Base-by-base conservation (phyloP, 2,797 vertebrate species). In the Ctenochaetus hawaiiensis region DNA sequence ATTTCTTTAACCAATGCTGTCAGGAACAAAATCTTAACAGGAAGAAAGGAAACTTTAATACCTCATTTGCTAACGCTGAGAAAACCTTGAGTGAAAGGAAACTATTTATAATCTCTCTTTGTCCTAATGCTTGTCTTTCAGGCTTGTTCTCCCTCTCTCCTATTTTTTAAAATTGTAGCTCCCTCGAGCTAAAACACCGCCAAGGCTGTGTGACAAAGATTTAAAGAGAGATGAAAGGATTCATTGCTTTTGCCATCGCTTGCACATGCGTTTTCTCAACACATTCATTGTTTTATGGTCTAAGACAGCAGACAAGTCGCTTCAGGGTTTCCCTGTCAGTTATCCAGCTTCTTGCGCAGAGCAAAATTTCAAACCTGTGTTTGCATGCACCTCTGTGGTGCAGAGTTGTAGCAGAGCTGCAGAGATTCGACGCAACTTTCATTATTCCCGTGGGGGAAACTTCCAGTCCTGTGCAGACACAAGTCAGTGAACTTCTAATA, bases 11-110 rank as follows among this genome's bases (percentile, higher is more conserved):
- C 81, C 76, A 39, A 20, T 45, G 68, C 85, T 83, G 84, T 88
- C 88, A 92, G 76, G 65, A 71, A 83, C 66, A 68, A 70, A 85
- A 83, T 84, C 83, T 82, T 62, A 70, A 64, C 59, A 82, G 74
- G 69, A 85, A 88, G 78, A 89, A 77, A 87, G 68, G 66, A 75
- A 80, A 77, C 70, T 77, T 77, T 80, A 83, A 87, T 74, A 83
- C 75, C 81, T 84, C 54, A 85, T 87, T 78, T 84, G 73, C 68
- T 52, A 78, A 81, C 3, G 16, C 66, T 14, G 26, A 61, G 72
- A 78, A 80, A 79, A 72, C 26, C 48, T 23, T 18, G 17, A 79
- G 51, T 63, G 66, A 84, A 84, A 83, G 49, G 62, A 80, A 81
- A 75, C 57, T 30, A 82, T 75, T 80, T 66, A 43, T 79, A 83